Conservation (phyloP, 2,113 vertebrate genomes). For the Elephas maximus region DNA sequence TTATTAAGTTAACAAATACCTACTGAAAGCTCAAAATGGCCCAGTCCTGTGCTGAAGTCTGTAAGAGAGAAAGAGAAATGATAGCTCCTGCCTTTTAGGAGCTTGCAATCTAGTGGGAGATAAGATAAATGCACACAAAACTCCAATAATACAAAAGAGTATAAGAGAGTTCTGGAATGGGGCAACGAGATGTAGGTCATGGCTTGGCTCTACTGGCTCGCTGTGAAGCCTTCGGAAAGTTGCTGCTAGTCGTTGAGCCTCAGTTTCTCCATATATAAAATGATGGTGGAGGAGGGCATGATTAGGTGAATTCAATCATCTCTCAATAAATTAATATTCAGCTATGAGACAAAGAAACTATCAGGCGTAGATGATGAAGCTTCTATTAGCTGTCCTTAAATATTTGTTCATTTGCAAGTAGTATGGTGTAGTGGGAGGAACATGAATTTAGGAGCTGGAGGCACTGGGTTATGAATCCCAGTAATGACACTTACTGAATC, state of each 20-base stretch:
- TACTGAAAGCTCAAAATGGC: neutral
- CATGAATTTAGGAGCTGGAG: neutral
- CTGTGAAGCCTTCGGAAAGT: neutral
- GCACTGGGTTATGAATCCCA: neutral
- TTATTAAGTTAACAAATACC: conserved; percentile 9
- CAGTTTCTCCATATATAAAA: conserved; percentile 35
- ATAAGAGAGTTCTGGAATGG: neutral
- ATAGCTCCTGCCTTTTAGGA: neutral
- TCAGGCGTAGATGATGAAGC: neutral
- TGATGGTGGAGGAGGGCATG: neutral
- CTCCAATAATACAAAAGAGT: neutral
- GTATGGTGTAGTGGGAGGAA: neutral
- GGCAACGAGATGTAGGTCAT: neutral
- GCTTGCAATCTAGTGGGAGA: neutral
- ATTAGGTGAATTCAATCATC: neutral
- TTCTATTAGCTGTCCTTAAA: neutral
- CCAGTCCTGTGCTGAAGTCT: neutral
- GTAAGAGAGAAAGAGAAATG: neutral
- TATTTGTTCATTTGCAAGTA: neutral
- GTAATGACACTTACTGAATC: neutral
- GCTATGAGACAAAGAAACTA: neutral
- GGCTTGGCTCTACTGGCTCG: neutral
- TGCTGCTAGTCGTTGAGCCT: neutral
- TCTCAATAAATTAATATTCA: conserved; percentile 45
- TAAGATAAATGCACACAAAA: neutral